Percentiles rank a stretch among this genome's conserved stretches.
phyloP scores from a whole-genome alignment of 2,888 invertebrate species.

The Augochlorella aurata region DNA sequence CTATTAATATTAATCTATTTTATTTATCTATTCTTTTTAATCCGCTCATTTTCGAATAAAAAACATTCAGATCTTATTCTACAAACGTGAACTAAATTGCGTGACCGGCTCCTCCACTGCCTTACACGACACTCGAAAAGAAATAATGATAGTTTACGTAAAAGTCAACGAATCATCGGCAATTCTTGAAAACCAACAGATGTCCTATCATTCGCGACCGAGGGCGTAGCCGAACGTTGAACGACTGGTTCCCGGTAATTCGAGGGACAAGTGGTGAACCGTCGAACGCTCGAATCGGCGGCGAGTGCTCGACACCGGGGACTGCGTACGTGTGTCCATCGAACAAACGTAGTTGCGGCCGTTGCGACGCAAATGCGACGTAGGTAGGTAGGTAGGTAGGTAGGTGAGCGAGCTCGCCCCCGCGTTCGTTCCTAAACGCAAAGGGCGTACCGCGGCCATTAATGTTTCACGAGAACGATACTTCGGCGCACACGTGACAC shows the following conservation, averaged over 20 bases:
- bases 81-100: too few species aligned
- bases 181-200: neutral
- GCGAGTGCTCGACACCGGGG: neutral
- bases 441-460: constrained; percentile 2
- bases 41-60: too few species aligned
- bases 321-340: neutral
- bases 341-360: neutral
- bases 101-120: too few species aligned
- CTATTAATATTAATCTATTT: too few species aligned
- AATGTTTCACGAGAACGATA: neutral
- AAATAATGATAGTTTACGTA: too few species aligned
- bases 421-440: neutral
- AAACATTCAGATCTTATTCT: too few species aligned
- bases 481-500: constrained; percentile 11
- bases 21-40: too few species aligned
- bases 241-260: neutral
- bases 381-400: neutral
- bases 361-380: neutral
- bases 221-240: neutral
- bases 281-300: too few species aligned
- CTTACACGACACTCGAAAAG: too few species aligned
- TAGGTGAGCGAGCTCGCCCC: neutral
- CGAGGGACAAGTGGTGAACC: neutral
- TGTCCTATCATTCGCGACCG: neutral
- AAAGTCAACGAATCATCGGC: neutral